Conservation (phyloP, 2,888 invertebrate genomes). For the Lottia scabra region DNA sequence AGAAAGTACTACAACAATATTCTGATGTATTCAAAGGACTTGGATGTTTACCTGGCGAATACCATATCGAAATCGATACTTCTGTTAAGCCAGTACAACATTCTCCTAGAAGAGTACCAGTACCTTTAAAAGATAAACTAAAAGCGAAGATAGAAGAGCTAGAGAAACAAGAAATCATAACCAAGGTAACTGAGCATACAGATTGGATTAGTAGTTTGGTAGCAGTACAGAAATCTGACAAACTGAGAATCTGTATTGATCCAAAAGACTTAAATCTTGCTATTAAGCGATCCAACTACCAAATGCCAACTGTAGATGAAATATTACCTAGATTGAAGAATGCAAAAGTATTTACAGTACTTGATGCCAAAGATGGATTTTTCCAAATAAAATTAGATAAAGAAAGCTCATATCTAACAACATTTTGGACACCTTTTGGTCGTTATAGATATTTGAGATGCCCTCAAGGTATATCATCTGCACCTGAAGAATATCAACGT, state of each 20-base stretch:
- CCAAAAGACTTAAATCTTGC: conserved; percentile 29
- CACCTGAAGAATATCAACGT: conserved; percentile 13
- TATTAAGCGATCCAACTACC: conserved; percentile 29
- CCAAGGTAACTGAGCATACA: conserved; percentile 7
- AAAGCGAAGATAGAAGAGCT: conserved; percentile 24
- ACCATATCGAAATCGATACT: conserved; percentile 21
- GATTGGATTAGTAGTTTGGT: no score
- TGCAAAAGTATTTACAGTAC: conserved; percentile 31
- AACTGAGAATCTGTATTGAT: conserved; percentile 23
- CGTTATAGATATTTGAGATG: conserved; percentile 27
- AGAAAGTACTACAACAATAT: conserved; percentile 10
- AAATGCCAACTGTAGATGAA: conserved; percentile 24
- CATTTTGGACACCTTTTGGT: conserved; percentile 35
- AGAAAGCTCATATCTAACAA: conserved; percentile 24
- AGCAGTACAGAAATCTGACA: no score
- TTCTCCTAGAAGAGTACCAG: conserved; percentile 29
- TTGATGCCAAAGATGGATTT: conserved; percentile 33
- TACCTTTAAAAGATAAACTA: conserved; percentile 24
- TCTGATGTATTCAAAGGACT: no score
- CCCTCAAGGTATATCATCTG: conserved; percentile 23
- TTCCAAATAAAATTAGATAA: conserved; percentile 35
- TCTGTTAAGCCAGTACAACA: conserved; percentile 24
- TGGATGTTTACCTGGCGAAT: conserved; percentile 28
- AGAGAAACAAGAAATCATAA: conserved; percentile 19
- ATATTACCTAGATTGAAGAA: conserved; percentile 24